Conservation (phyloP, 2,888 invertebrate species). For the Quadriops clusia region DNA sequence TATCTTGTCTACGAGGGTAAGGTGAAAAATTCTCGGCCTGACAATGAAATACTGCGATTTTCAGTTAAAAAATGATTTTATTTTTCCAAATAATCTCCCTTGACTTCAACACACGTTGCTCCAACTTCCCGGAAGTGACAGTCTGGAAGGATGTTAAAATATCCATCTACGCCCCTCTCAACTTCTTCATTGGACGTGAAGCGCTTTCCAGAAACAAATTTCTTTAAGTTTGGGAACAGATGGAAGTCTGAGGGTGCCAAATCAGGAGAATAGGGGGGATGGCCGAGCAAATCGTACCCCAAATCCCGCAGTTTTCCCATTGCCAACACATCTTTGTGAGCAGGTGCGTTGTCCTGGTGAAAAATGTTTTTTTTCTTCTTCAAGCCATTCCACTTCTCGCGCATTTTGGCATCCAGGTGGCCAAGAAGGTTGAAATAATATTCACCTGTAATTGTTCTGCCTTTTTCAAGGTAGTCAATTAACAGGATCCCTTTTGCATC, state of each 20-base stretch:
- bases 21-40: no score
- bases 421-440: conserved; percentile 12
- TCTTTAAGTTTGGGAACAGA: conserved; percentile 13
- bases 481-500: conserved; percentile 4
- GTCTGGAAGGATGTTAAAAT: no score
- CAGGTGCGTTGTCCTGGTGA: conserved; percentile 17
- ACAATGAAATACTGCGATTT: no score
- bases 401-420: conserved; percentile 10
- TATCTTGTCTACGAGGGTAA: no score
- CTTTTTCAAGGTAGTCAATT: conserved; percentile 13
- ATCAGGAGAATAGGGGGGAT: no score
- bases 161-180: conserved; percentile 5
- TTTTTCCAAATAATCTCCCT: conserved; percentile 11
- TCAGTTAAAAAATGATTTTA: conserved; percentile 10
- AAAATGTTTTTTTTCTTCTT: conserved; percentile 16
- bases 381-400: conserved; percentile 13
- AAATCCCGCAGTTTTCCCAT: conserved; percentile 13
- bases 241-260: no score
- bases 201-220: conserved; percentile 9
- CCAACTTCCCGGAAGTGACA: conserved; percentile 6
- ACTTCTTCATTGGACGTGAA: no score
- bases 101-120: conserved; percentile 10
- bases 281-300: conserved; percentile 11
- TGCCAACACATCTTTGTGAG: conserved; percentile 12
- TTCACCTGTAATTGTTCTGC: conserved; percentile 13